Conservation (phyloP, 1,140 invertebrate species). For the Apolygus lucorum region DNA sequence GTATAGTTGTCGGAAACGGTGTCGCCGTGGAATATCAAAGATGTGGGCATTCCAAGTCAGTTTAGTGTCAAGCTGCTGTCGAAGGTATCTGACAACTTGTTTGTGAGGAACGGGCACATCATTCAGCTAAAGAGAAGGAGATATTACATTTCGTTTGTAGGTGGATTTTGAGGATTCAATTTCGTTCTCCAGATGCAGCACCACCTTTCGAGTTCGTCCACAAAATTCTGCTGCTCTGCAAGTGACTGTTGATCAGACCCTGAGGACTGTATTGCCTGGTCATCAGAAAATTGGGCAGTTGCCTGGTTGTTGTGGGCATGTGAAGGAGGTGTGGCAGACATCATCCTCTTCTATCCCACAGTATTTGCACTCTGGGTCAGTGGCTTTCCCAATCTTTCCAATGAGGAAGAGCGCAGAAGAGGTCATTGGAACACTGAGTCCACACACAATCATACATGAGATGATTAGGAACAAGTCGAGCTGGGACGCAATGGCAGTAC, state of each 20-base stretch:
- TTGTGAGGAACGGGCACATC: not conserved
- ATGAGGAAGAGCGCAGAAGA: no score
- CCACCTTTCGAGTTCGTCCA: not conserved
- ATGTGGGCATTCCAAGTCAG: not conserved
- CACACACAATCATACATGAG: no score
- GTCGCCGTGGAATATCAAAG: no score
- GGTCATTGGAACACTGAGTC: no score
- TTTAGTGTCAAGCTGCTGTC: not conserved
- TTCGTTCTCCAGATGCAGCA: no score
- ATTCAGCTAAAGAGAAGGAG: not conserved
- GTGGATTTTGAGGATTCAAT: not conserved
- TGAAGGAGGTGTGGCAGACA: no score
- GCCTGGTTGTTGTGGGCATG: no score
- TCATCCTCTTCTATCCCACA: no score
- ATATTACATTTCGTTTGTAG: not conserved
- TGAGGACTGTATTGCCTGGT: not conserved
- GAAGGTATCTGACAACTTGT: not conserved
- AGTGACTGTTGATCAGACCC: not conserved
- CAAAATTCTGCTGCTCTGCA: not conserved
- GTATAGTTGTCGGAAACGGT: not conserved
- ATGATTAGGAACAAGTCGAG: no score
- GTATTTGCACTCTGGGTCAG: no score
- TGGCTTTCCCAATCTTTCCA: no score
- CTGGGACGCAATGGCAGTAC: no score
- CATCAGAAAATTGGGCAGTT: constrained; percentile 1